phyloP scores from a whole-genome alignment of 2,797 vertebrate species.

The Dermochelys coriacea region DNA sequence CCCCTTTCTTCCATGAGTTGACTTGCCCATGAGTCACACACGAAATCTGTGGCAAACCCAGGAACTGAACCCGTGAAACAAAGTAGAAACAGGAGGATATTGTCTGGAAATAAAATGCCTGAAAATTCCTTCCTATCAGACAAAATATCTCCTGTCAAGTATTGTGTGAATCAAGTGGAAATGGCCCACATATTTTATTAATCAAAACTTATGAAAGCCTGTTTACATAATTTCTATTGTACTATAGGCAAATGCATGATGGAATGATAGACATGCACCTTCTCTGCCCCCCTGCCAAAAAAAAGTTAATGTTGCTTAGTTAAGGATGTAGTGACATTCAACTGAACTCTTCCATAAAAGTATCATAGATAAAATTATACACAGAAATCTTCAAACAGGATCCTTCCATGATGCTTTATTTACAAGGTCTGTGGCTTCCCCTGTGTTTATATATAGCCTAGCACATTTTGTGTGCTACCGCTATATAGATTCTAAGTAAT shows the following conservation, averaged over 20 bases:
- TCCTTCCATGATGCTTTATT: not conserved
- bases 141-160: conserved; percentile 16
- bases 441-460: rapidly evolving
- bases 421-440: not conserved
- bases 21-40: not conserved
- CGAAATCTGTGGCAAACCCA: not conserved
- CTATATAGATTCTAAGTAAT: not conserved
- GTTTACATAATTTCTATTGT: not conserved
- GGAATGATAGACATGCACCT: not conserved
- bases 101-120: conserved; percentile 24
- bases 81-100: not conserved
- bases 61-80: not conserved
- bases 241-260: not conserved
- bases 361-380: not conserved
- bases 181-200: not conserved
- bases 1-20: not conserved
- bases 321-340: not conserved
- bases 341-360: not conserved
- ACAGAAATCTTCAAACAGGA: not conserved
- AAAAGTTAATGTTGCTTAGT: not conserved
- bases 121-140: conserved; percentile 9
- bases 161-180: not conserved
- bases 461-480: not conserved
- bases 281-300: not conserved
- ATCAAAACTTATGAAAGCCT: conserved; percentile 9